Base-by-base conservation (phyloP, 2,888 invertebrate genomes). In the Stratiomys singularior region DNA sequence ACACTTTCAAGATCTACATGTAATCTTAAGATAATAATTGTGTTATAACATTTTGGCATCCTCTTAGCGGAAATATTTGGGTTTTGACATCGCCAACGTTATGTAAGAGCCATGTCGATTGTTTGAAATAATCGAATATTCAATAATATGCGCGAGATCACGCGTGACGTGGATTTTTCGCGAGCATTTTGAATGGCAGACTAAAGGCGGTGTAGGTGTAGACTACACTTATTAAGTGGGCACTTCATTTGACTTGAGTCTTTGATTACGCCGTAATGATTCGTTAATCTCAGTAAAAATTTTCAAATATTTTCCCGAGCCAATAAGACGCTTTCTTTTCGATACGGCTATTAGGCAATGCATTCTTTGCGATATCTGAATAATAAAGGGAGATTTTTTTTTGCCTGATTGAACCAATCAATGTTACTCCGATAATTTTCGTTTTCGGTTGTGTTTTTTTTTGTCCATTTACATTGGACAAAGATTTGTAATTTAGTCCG, bases 21-120 rank as follows among this genome's bases (percentile, higher is more conserved):
- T 69, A 47, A 69, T 69, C 30, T 69, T 69, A 69, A 69, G 69
- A 69, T 69, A 69, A 69, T 69, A 69, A 69, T 69, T 69, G 69
- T 46, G 69, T 69, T 69, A 69, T 69, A 69, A 25, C 27, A 69
- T 23, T 69, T 25, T 11, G 13, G 27, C 46, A 47, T 46, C 69
- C 47, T 69, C 69, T 69, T 46, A 23, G 46, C 47, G 46, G 69
- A 69, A 69, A 47, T 69, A 69, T 66, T 37, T 66, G 18, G 69
- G 69, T 69, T 47, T 69, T 69, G 46, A 69, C 47, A 46, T 46
- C 21, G 69, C 25, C 60, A 13, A 37, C 23, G 23, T 69, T 69
- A 23, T 47, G 23, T 46, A 69, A 69, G 46, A 11, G 64, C 18
- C 52, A 15, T n/a, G n/a, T 44, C 13, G 44, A 44, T 52, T 18